Base-by-base conservation (phyloP, 1,140 invertebrate species). In the Dinoponera quadriceps region DNA sequence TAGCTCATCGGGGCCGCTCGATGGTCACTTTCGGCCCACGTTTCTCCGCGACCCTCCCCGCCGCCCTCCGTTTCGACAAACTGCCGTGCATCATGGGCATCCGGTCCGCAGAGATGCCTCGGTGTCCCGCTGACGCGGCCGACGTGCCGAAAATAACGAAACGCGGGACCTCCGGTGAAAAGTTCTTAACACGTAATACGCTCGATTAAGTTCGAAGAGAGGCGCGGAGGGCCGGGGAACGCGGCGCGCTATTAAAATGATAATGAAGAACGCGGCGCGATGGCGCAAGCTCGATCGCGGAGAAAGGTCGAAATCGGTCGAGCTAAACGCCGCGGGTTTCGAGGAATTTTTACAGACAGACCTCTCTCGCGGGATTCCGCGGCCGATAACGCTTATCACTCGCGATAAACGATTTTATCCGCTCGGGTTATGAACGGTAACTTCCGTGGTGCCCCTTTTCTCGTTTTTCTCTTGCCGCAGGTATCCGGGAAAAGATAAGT, bases 11-110 rank as follows among this genome's bases (percentile, higher is more conserved):
- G 68, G 78, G 49, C 87, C 84, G 73, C 86, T 87, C 85, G 85
- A 83, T 86, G 90, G 86, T 90, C 89, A 88, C 86, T 84, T 83
- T 89, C 88, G 71, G 82, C 85, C 85, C 87, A 88, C 90, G 84
- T 85, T 77, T 84, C 88, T 89, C 84, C 82, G 60, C 72, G 66
- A 63, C 55, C 57, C 27, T 78, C 54, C 85, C 84, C 85, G 85
- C 84, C 85, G 84, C 86, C 86, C 87, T 86, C 85, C 85, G 69
- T 90, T 89, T 72, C 82, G 65, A 86, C 86, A 88, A 90, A 90
- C 86, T 91, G 90, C 83, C 71, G 80, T 85, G 63, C 85, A 85
- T 85, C 85, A 81, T 48, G 85, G 86, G 82, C 90, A 90, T 91
- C 89, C 90, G 86, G 86, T 87, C 85, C 75, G 85, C 4, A 44